Conservation (phyloP, 2,113 vertebrate genomes). For the Aptenodytes patagonicus region DNA sequence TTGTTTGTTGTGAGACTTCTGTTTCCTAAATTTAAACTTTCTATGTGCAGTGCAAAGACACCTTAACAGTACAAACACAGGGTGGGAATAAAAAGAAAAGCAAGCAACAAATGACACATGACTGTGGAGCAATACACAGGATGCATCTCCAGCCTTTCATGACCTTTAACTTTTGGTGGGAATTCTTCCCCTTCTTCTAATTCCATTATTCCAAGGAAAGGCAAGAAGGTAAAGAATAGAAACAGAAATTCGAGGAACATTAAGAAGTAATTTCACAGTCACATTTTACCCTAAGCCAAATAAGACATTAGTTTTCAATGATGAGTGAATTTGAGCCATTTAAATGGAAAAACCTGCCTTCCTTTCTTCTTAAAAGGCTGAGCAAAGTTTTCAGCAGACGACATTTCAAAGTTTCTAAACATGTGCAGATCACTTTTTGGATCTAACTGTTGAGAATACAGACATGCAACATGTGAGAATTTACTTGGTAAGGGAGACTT, state of each 20-base stretch:
- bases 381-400: background rate
- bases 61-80: background rate
- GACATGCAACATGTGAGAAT: background rate
- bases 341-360: background rate
- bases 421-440: background rate
- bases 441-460: background rate
- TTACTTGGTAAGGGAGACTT: background rate
- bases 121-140: background rate
- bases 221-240: background rate
- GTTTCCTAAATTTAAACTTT: background rate
- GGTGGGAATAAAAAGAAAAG: background rate
- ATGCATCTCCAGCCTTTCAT: background rate
- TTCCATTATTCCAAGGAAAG: background rate
- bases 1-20: background rate
- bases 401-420: background rate
- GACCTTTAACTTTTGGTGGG: background rate
- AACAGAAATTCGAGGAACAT: background rate
- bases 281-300: background rate
- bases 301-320: background rate
- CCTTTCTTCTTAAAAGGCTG: background rate
- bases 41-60: background rate
- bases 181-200: background rate
- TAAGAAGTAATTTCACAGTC: background rate
- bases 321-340: background rate
- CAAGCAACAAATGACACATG: background rate